Percentiles rank a stretch among this genome's conserved stretches.
These are phyloP conservation scores for Odontocerum albicorne DNA, from an alignment of 2,888 invertebrate genomes.

Conservation along the genomic window DNA sequence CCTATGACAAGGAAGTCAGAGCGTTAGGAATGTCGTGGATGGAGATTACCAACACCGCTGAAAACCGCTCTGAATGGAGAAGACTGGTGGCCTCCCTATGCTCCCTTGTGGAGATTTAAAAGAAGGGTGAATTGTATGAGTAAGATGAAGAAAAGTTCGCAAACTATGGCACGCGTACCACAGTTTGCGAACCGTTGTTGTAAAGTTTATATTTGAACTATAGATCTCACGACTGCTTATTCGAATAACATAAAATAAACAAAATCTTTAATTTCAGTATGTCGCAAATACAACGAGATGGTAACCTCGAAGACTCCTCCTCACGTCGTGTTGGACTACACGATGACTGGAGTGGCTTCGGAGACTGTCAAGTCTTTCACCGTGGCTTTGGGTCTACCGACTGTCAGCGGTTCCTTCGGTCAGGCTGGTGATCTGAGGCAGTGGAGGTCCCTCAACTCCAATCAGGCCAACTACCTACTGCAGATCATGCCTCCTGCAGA, in stretches of 20 bases:
- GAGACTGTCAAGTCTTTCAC: conserved; percentile 86
- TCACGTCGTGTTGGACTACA: conserved; percentile 80
- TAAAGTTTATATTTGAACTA: background rate
- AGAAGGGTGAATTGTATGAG: too few species aligned
- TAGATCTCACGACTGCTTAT: too few species aligned
- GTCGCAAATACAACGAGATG: conserved; percentile 70
- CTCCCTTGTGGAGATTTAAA: too few species aligned
- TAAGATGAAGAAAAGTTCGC: too few species aligned
- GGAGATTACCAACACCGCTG: too few species aligned
- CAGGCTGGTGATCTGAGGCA: conserved; percentile 80
- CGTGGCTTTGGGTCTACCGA: conserved; percentile 77
- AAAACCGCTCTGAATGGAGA: too few species aligned
- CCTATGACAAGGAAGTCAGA: too few species aligned
- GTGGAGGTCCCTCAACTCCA: conserved; percentile 74
- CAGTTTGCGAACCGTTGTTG: too few species aligned
- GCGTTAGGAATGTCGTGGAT: too few species aligned
- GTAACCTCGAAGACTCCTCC: conserved; percentile 67
- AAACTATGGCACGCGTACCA: too few species aligned
- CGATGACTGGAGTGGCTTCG: conserved; percentile 77
- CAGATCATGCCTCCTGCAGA: conserved; percentile 87
- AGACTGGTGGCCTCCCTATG: too few species aligned
- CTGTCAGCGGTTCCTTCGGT: conserved; percentile 83
- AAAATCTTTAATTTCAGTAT: conserved; percentile 59
- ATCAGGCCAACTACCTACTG: conserved; percentile 73
- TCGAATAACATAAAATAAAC: too few species aligned